Evolutionary conservation across 1,140 invertebrate species (phyloP).

Genomic region (Euura saliciscinereae): DNA sequence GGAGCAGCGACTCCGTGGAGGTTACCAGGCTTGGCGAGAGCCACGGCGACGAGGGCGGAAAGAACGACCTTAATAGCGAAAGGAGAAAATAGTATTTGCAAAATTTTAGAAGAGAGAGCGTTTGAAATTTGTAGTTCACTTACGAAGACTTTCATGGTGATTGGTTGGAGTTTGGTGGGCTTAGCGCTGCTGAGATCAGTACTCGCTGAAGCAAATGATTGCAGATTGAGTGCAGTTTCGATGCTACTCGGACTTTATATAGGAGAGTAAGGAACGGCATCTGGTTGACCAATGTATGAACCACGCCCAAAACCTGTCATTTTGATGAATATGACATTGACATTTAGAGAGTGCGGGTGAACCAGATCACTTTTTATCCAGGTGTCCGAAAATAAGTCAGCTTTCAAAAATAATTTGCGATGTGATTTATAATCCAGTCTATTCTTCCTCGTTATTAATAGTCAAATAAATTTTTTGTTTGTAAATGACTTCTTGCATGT

Average conservation of each 20-base stretch:
- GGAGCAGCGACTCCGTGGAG: slow-evolving; percentile 20
- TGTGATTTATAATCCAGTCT: no score
- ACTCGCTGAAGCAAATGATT: slow-evolving; percentile 3
- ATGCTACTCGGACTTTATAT: not conserved
- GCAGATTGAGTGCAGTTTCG: not conserved
- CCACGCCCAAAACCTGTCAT: slow-evolving; percentile 6
- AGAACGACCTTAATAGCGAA: slow-evolving; percentile 38
- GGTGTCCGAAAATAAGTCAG: not conserved
- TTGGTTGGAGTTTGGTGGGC: slow-evolving; percentile 25
- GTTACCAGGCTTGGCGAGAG: slow-evolving; percentile 31
- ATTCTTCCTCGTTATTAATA: no score
- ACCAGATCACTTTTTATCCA: not conserved
- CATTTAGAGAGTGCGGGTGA: not conserved
- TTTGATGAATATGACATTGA: not conserved
- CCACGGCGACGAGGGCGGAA: slow-evolving; percentile 34
- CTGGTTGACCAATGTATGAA: not conserved
- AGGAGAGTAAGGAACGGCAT: not conserved
- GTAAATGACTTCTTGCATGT: no score
- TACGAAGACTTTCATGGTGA: slow-evolving; percentile 38
- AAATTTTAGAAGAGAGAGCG: not conserved
- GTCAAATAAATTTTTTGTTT: no score
- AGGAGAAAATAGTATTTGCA: not conserved
- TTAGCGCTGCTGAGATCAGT: slow-evolving; percentile 33
- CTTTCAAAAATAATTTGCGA: not conserved
- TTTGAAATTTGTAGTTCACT: slow-evolving; percentile 19